phyloP scores from a whole-genome alignment of 2,113 vertebrate species.

The Callithrix jacchus region DNA sequence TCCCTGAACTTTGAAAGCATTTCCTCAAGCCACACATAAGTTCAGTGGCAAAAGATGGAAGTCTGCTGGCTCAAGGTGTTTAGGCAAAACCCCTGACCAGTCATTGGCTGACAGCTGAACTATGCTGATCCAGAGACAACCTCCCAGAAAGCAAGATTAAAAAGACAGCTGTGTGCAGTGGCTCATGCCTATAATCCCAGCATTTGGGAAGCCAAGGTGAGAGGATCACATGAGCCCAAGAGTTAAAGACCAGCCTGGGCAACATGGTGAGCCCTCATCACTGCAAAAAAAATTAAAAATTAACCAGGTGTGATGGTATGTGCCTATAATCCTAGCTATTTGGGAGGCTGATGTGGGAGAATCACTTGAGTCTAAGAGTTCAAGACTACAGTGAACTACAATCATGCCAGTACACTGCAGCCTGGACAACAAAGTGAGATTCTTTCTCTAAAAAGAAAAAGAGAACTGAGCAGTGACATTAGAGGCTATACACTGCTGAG shows the following conservation, averaged over 20 bases:
- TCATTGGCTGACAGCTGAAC: background rate
- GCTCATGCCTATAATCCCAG: too few species aligned
- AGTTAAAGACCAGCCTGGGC: too few species aligned
- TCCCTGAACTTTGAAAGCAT: background rate
- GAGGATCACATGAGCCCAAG: too few species aligned
- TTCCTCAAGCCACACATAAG: background rate
- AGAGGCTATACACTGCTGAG: background rate
- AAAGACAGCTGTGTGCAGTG: background rate
- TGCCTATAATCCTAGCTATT: background rate
- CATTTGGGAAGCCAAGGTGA: too few species aligned
- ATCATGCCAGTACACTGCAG: background rate
- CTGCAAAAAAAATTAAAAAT: background rate
- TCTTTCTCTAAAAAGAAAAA: background rate
- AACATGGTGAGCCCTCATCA: too few species aligned
- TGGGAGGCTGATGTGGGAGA: background rate
- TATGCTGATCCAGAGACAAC: background rate
- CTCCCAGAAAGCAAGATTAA: background rate
- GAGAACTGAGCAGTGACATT: background rate
- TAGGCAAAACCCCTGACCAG: background rate
- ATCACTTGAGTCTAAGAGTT: background rate
- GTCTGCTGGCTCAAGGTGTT: background rate
- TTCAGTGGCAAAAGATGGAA: background rate
- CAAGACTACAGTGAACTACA: background rate
- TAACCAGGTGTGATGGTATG: background rate
- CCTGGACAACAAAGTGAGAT: background rate